A percentile compares a stretch with the other conserved stretches of the same genome.
Conservation (phyloP, 1,140 invertebrate genomes). For the Tetraneura akinire region DNA sequence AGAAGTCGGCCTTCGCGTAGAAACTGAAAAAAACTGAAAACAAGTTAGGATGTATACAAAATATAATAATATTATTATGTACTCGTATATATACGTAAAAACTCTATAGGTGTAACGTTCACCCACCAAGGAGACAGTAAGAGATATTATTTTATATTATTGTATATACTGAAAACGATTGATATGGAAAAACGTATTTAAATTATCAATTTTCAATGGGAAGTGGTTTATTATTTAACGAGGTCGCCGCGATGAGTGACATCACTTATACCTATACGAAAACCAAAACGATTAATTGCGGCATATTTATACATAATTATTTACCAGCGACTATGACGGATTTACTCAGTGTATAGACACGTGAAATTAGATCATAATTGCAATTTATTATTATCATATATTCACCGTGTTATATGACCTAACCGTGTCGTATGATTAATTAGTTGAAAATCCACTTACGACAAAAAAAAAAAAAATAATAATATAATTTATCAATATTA, state of each 20-base stretch:
- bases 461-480: too few relatives aligned
- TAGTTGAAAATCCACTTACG: too few relatives aligned
- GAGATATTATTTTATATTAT: neutral
- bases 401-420: neutral
- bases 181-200: neutral
- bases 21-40: neutral
- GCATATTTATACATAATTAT: neutral
- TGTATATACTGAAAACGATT: conserved; percentile 1
- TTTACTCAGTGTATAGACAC: neutral
- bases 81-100: neutral
- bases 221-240: neutral
- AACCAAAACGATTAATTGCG: neutral
- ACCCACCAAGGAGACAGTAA: neutral
- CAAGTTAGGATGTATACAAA: neutral
- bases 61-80: neutral
- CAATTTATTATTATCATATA: neutral
- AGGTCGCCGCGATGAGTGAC: neutral
- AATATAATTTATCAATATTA: too few relatives aligned
- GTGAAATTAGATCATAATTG: neutral
- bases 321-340: neutral
- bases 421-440: neutral
- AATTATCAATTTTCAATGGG: neutral
- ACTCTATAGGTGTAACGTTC: neutral
- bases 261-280: neutral
- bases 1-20: conserved; percentile 7